phyloP scores from a whole-genome alignment of 2,113 vertebrate genomes.

The Nothoprocta perdicaria region DNA sequence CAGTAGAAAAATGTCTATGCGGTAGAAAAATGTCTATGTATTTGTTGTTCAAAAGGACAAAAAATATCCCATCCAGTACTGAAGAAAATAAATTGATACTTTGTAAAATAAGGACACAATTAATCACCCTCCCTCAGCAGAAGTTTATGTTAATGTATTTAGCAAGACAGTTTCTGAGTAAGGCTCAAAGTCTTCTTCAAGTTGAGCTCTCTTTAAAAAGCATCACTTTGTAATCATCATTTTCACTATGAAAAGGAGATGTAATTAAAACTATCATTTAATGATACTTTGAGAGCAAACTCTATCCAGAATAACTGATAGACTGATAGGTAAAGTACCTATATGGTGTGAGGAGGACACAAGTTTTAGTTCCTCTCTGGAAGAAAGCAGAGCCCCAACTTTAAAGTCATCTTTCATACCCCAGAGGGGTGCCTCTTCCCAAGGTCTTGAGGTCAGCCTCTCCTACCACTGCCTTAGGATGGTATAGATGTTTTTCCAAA shows the following conservation, averaged over 20 bases:
- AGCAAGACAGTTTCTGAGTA: not conserved
- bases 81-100: not conserved
- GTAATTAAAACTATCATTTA: fast-evolving
- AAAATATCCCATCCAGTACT: not conserved
- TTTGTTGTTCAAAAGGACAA: not conserved
- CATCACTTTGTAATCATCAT: not conserved
- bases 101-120: not conserved
- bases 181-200: not conserved
- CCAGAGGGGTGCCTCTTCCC: not conserved
- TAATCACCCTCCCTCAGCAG: not conserved
- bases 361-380: not conserved
- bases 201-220: not conserved
- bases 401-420: not conserved
- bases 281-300: not conserved
- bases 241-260: not conserved
- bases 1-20: not conserved
- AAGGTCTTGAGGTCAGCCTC: not conserved
- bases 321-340: not conserved
- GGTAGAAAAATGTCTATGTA: fast-evolving
- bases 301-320: not conserved
- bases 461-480: not conserved
- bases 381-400: not conserved
- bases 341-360: not conserved
- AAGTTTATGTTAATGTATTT: not conserved
- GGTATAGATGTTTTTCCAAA: not conserved